Base-by-base conservation (phyloP, 2,113 vertebrate species). In the Grammomys dolichurus region DNA sequence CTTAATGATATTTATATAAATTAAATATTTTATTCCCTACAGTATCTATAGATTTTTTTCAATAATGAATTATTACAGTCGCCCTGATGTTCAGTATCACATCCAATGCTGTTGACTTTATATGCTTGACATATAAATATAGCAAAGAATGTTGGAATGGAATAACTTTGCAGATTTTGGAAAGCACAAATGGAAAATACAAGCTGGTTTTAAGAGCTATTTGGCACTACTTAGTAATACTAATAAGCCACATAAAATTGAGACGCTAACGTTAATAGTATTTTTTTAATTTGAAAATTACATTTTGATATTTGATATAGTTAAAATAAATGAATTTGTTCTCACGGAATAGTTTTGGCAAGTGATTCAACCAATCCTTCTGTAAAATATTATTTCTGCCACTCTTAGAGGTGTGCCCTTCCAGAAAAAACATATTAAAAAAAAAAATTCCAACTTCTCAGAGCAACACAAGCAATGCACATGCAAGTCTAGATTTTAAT, bases 241-340 rank as follows among this genome's bases (percentile, higher is more conserved):
- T 91, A 97, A 96, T 20, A 95, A 95, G 46, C 94, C 65, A 95
- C 77, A 81, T 82, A 94, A 92, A 96, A 89, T 93, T 70, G 69
- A 91, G 56, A 97, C 28, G n/a, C 26, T 95, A 80, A 92, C 80
- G 31, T 85, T 92, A 95, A 93, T 56, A 73, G 82, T 56, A 84
- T 77, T 87, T 94, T 67, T 91, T 89, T 60, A 95, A 95, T 92
- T 92, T 94, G 54, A 95, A 94, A 96, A 93, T 94, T 96, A 90
- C 24, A 51, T 86, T 92, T 95, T 94, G 58, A 92, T 89, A 89
- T 88, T 92, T 95, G 56, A 93, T 87, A 90, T n/a, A 76, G 73
- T 94, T 95, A 54, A 96, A 91, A 94, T n/a, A 96, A 91, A 85
- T 92, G 51, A 94, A 88, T 90, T 95, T 80, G 12, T 91, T 96